Evolutionary conservation across 2,797 vertebrate species (phyloP).

Genomic region (Kryptopterus vitreolus): DNA sequence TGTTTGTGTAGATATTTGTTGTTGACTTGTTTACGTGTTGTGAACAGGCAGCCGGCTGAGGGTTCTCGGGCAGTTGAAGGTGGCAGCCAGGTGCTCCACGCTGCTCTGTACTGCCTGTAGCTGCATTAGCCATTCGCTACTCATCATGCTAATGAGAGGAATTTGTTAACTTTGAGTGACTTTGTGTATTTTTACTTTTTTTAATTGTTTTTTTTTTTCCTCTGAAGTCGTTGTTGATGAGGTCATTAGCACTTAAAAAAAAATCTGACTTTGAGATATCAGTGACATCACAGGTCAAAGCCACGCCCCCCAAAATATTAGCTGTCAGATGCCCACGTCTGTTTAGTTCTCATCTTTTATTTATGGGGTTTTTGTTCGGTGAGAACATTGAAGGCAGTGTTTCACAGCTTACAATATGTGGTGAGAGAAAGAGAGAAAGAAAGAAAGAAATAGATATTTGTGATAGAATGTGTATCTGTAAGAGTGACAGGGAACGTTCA

Average conservation of each 20-base stretch:
- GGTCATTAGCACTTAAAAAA: constrained; percentile 7
- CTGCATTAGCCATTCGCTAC: constrained; percentile 66
- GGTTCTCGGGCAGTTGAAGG: not conserved
- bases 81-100: not conserved
- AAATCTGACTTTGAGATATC: not conserved
- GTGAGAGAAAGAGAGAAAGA: not conserved
- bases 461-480: too few species aligned
- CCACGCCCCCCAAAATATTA: not conserved
- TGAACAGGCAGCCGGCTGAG: not conserved
- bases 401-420: too few species aligned
- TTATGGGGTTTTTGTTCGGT: not conserved
- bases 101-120: constrained; percentile 55
- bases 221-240: not conserved
- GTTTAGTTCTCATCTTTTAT: not conserved
- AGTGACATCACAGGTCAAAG: constrained; percentile 6
- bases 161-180: constrained; percentile 76
- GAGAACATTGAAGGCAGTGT: not conserved
- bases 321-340: not conserved
- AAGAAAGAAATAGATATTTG: not conserved
- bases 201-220: not conserved
- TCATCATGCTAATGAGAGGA: constrained; percentile 76
- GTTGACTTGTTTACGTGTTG: constrained; percentile 10
- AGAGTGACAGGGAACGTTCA: not conserved
- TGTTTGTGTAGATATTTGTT: constrained; percentile 55
- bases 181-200: constrained; percentile 55